phyloP scores from a whole-genome alignment of 1,140 invertebrate species.

The Drosophila bifasciata region DNA sequence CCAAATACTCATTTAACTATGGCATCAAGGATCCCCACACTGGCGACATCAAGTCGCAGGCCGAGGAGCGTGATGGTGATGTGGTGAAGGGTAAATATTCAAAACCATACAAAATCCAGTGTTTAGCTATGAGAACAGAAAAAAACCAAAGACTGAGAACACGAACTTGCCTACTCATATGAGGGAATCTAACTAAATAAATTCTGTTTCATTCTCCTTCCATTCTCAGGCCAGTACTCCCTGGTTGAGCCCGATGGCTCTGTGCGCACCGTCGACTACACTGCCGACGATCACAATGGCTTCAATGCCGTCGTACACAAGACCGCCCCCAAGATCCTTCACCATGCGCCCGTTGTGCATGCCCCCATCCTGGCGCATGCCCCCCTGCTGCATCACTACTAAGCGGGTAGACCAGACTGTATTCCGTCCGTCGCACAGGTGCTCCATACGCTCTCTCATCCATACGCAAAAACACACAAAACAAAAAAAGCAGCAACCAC shows the following conservation, averaged over 20 bases:
- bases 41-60: constrained; percentile 88
- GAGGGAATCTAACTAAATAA: constrained; percentile 7
- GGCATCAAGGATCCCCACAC: constrained; percentile 86
- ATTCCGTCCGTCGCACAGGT: constrained; percentile 52
- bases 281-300: constrained; percentile 89
- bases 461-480: constrained; percentile 22
- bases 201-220: not conserved
- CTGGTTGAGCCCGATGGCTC: constrained; percentile 86
- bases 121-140: too few relatives aligned
- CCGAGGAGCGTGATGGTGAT: constrained; percentile 87
- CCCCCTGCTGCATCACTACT: constrained; percentile 75
- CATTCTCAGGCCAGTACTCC: constrained; percentile 85
- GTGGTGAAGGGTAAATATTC: constrained; percentile 84
- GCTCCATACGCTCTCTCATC: constrained; percentile 58
- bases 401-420: constrained; percentile 33
- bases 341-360: constrained; percentile 73
- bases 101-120: not conserved
- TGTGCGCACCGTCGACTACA: constrained; percentile 88
- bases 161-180: not conserved
- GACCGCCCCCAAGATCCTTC: constrained; percentile 83
- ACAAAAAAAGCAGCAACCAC: not conserved
- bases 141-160: constrained; percentile 1
- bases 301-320: constrained; percentile 85
- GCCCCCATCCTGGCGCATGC: constrained; percentile 70
- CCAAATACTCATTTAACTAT: constrained; percentile 86